Conservation (phyloP, 2,888 invertebrate species). For the Meiosimyza platycephala region DNA sequence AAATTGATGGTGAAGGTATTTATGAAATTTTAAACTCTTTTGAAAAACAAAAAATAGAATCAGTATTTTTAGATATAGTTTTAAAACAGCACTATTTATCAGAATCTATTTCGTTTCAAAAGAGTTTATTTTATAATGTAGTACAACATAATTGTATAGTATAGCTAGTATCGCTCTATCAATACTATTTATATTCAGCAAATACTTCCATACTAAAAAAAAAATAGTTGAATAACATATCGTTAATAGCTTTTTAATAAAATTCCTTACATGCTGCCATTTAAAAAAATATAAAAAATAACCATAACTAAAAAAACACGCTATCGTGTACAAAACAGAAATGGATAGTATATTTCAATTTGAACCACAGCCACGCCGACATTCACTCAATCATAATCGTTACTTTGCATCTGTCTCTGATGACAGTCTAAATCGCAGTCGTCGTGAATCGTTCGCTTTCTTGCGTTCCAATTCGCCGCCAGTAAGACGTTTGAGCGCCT, state of each 20-base stretch:
- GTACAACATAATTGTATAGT: too few relatives aligned
- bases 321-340: conserved; percentile 35
- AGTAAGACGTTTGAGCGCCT: conserved; percentile 60
- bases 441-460: conserved; percentile 56
- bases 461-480: conserved; percentile 55
- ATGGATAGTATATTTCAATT: conserved; percentile 38
- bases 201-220: conserved; percentile 1
- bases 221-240: conserved; percentile 3
- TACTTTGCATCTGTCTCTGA: conserved; percentile 64
- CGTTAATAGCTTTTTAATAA: conserved; percentile 38
- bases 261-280: conserved; percentile 56
- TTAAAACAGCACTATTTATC: too few relatives aligned
- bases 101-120: too few relatives aligned
- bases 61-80: too few relatives aligned
- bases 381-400: conserved; percentile 52
- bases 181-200: neutral
- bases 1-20: conserved; percentile 3
- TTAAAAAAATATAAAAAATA: conserved; percentile 28
- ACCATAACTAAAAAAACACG: conserved; percentile 5
- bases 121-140: too few relatives aligned
- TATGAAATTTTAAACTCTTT: too few relatives aligned
- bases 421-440: conserved; percentile 63
- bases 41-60: too few relatives aligned
- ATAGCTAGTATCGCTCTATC: too few relatives aligned
- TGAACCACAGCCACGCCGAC: conserved; percentile 47